phyloP scores from a whole-genome alignment of 1,140 invertebrate species.

The Amyelois transitella region DNA sequence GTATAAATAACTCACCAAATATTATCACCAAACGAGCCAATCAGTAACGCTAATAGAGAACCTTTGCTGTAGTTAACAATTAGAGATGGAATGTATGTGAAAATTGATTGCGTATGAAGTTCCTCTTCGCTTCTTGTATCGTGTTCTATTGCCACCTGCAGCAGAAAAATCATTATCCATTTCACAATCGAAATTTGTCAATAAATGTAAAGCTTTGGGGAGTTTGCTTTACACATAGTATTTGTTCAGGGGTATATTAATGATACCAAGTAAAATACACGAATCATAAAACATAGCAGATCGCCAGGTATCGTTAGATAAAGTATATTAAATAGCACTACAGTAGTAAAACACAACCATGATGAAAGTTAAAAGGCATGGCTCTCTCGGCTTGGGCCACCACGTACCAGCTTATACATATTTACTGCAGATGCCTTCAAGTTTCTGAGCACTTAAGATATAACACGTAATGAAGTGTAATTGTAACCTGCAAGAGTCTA shows the following conservation, averaged over 20 bases:
- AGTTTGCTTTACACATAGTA: no score
- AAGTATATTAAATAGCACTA: no score
- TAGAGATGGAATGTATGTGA: slow-evolving; percentile 45
- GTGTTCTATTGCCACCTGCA: slow-evolving; percentile 52
- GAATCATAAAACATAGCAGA: no score
- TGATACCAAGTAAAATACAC: no score
- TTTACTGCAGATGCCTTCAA: slow-evolving; percentile 93
- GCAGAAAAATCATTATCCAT: slow-evolving; percentile 6
- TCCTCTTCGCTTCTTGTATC: slow-evolving; percentile 56
- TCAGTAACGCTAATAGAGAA: slow-evolving; percentile 32
- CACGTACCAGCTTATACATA: slow-evolving; percentile 94
- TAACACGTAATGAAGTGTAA: no score
- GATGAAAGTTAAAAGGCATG: no score
- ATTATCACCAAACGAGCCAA: slow-evolving; percentile 52
- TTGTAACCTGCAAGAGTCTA: slow-evolving; percentile 48
- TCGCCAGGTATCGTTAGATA: no score
- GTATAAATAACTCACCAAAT: slow-evolving; percentile 35
- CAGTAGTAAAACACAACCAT: no score
- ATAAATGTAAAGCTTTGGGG: no score
- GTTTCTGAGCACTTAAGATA: no score
- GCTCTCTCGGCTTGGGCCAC: slow-evolving; percentile 87
- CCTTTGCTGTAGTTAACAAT: slow-evolving; percentile 45
- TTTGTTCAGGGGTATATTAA: no score
- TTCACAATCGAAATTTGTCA: no score
- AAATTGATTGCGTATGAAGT: slow-evolving; percentile 39